Evolutionary conservation across 2,113 vertebrate genomes (phyloP), one percentile per base, ranked within the genome.

Genomic region (Onychostoma macrolepis): DNA sequence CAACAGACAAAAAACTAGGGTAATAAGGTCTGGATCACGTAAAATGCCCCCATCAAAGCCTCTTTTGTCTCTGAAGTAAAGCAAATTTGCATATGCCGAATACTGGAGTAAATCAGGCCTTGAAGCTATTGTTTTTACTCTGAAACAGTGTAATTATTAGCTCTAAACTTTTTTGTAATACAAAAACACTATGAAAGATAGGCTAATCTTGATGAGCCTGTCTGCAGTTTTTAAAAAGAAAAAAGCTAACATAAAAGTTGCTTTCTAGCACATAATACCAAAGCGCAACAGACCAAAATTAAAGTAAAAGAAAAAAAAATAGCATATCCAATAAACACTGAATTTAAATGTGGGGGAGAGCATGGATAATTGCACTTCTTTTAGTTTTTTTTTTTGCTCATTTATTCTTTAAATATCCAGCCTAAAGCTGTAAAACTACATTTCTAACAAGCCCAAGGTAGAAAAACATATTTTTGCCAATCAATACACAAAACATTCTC

Each of bases 1-100:
- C 45, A 88, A 5, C 79, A 30, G 71, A 75, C 82, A 84, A 69
- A 61, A 82, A 36, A 41, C 58, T 6, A 33, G 19, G 6, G 6
- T 11, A 58, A 21, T 88, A 76, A 56, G 85, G 74, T 58, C 65
- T n/a, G 56, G 53, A 82, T 85, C 75, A 76, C 48, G 48, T 86
- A 74, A 78, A 83, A 63, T 83, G 71, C 80, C 26, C 67, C 81
- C 63, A 86, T 24, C 72, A 82, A 63, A 43, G 41, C 45, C 17
- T 77, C 26, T 36, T 75, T 24, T 76, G 76, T 79, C 48, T 79
- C 28, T 79, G 76, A 79, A 79, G 28, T 1, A n/a, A 67, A 67
- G n/a, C 13, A 67, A 26, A 82, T 82, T 45, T 82, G 61, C 58
- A 82, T 82, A 65, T 45, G 36, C 36, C 61, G 7, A 45, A 82